Percentiles rank a stretch among this genome's conserved stretches.
Conservation (phyloP, 2,113 vertebrate genomes). For the Hemiprocne comata region DNA sequence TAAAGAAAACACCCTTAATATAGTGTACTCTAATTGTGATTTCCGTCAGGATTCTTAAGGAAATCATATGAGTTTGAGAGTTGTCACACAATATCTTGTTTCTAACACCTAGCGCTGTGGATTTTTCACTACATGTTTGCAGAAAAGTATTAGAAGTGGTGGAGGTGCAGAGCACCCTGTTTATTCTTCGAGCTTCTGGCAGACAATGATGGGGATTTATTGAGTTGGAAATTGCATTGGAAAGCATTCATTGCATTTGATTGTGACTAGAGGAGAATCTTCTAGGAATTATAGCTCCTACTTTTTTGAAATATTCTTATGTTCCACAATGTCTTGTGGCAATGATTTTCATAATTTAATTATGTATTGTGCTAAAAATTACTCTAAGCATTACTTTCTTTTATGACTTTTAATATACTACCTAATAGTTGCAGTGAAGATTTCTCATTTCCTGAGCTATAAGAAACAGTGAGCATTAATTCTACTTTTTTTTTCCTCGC, state of each 20-base stretch:
- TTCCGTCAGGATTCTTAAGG: not conserved
- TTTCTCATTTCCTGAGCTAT: not conserved
- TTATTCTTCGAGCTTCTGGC: not conserved
- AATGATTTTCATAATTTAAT: not conserved
- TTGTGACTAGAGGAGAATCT: not conserved
- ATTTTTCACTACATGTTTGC: not conserved
- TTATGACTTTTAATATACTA: not conserved
- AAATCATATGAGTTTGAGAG: not conserved
- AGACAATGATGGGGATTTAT: not conserved
- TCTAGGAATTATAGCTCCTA: not conserved
- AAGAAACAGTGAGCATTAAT: not conserved
- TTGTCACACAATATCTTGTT: not conserved
- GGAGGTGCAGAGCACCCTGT: not conserved
- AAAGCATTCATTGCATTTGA: not conserved
- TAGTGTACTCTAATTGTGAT: not conserved
- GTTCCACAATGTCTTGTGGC: not conserved
- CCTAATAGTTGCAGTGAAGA: not conserved
- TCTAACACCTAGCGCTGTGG: not conserved
- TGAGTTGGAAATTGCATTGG: not conserved
- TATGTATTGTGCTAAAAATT: not conserved
- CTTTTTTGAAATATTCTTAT: not conserved
- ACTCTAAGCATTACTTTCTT: not conserved
- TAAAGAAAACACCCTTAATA: not conserved
- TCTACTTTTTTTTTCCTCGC: not conserved
- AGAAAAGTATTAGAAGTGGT: not conserved